Base-by-base conservation (phyloP, 2,888 invertebrate species). In the Platerodrilus igneus region DNA sequence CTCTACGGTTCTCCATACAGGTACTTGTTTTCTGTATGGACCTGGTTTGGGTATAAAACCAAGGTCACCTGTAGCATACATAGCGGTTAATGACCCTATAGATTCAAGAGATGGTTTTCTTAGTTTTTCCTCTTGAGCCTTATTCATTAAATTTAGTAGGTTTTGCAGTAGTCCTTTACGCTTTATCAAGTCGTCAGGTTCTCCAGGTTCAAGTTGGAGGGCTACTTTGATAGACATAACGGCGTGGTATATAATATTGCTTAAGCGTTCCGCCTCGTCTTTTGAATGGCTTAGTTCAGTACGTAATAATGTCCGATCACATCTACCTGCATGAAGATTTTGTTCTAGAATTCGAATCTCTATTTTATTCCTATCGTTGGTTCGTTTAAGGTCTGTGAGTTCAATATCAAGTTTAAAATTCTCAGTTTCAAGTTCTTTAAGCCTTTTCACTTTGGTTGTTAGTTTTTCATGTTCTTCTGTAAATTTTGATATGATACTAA, bases 41-140 rank as follows among this genome's bases (percentile, higher is more conserved):
- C 63, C 57, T 4, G 64, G 62, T 53, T 76, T 77, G 0, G 80
- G 81, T 45, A 81, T 68, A 48, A 83, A 80, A 5, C 83, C 83
- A 41, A 82, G 72, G 59, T 80, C 80, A 7, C 83, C 83, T 47
- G 76, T 74, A 30, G 72, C 68, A 51, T 83, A 83, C 13, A 78
- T 67, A 21, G 72, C 72, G 2, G 67, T 29, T 6, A 42, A 16
- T 5, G 41, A 46, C 6, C 55, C 52, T n/a, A 67, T 50, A 3
- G 66, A 60, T 14, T 59, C 69, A 15, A 75, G 57, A 1, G 78
- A 77, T 15, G 71, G 71, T 21, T 71, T 57, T 7, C 59, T 56
- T 2, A 59, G 56, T 15, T 66, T 56, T 1, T 69, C 58, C 10
- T 59, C 59, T 20, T 26, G 76, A 2, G 60, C 60, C 45, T 58